A percentile compares a stretch with the other conserved stretches of the same genome.
Evolutionary conservation across 2,888 invertebrate genomes (phyloP).

Genomic region (Oconnorella tubifera): DNA sequence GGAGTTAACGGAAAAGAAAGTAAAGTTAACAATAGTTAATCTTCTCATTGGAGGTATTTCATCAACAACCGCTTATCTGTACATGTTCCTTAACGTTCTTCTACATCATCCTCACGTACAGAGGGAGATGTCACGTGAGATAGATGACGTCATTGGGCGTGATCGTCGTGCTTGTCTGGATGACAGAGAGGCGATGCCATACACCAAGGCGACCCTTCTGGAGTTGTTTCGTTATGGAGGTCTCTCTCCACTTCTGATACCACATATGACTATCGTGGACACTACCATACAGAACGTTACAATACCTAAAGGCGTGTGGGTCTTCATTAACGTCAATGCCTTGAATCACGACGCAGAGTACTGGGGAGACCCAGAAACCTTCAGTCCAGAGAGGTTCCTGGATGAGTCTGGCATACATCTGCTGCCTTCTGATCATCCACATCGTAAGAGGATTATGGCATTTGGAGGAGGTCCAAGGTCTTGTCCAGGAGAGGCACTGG

Average conservation of each 20-base stretch:
- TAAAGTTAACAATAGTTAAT: slow-evolving; percentile 23
- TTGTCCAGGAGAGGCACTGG: slow-evolving; percentile 23
- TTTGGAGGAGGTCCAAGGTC: slow-evolving; percentile 22
- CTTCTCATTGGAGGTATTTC: slow-evolving; percentile 22
- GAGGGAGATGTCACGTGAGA: slow-evolving; percentile 8
- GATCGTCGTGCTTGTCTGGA: slow-evolving; percentile 1
- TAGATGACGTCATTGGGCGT: slow-evolving; percentile 12
- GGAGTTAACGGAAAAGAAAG: slow-evolving; percentile 13
- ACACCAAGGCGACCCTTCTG: slow-evolving; percentile 16
- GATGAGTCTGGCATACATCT: not conserved
- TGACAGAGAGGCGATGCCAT: slow-evolving; percentile 21
- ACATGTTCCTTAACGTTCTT: slow-evolving; percentile 24
- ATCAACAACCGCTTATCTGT: slow-evolving; percentile 20
- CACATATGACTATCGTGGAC: slow-evolving; percentile 19
- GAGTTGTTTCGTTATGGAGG: slow-evolving; percentile 23
- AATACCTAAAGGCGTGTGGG: slow-evolving; percentile 27
- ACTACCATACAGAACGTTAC: slow-evolving; percentile 8
- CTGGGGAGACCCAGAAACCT: slow-evolving; percentile 31
- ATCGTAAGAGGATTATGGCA: slow-evolving; percentile 13
- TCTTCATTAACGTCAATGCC: slow-evolving; percentile 45
- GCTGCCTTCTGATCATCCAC: slow-evolving; percentile 9
- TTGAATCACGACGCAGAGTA: slow-evolving; percentile 42
- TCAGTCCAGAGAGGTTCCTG: slow-evolving; percentile 23
- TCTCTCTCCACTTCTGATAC: slow-evolving; percentile 24
- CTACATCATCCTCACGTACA: slow-evolving; percentile 18